Base-by-base conservation (phyloP, 2,113 vertebrate genomes). In the Ammodytes dubius region DNA sequence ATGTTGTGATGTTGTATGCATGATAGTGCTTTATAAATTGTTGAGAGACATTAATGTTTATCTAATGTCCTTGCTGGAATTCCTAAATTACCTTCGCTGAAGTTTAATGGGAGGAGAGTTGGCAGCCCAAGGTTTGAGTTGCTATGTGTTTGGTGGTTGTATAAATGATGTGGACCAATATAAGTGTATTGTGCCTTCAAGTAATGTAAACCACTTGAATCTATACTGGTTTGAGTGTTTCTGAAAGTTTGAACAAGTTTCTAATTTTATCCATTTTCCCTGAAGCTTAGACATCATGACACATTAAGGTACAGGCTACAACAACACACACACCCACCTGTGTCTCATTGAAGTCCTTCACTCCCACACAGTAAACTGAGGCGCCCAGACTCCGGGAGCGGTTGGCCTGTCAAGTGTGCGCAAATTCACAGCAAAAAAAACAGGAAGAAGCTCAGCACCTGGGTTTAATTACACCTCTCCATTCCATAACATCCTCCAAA, bases 331-430 rank as follows among this genome's bases (percentile, higher is more conserved):
- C 19, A 87, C 85, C 84, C 93, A 99, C 98, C 97, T 99, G 98
- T 13, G 98, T 99, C 91, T 99, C 98, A 70, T 99, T 98, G 96
- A 99, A 99, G 94, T 99, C 98, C 78, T 99, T 99, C 85, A 99
- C 98, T 0, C 98, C 98, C 2, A 99, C 98, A 2, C 98, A 99
- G 77, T 99, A 99, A 9, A 99, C 97, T 0, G 97, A 96, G 11
- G 98, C 98, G 35, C 98, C 98, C 67, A 99, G 94, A 71, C 97
- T 98, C 40, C 98, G 94, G 0, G 98, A 99, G 67, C 97, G 96
- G 81, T 99, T 98, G 1, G 98, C 98, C 98, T 99, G 90, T 54
- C 86, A 87, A 0, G 52, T 85, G 77, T 72, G 70, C 84, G 88
- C 73, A 91, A 66, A 90, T 74, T 74, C 75, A 88, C 40, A 82